Evolutionary conservation across 2,797 vertebrate genomes (phyloP).

Genomic region (Acrocephalus scirpaceus): DNA sequence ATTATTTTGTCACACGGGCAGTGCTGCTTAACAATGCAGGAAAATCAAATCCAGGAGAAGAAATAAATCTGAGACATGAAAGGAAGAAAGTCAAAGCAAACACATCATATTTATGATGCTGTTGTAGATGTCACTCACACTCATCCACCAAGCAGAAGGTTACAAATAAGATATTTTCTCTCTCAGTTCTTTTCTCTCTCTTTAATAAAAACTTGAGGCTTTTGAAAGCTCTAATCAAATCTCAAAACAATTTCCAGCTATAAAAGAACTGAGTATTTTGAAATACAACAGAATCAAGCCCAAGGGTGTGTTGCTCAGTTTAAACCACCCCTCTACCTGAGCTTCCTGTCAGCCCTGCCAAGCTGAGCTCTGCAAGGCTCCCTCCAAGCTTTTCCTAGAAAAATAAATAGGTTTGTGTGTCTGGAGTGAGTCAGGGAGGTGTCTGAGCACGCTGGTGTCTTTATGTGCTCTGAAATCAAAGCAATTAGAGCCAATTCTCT

Average conservation of each 20-base stretch:
- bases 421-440: not conserved
- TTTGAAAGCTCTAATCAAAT: slow-evolving; percentile 13
- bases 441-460: not conserved
- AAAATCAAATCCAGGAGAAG: not conserved
- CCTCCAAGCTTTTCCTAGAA: not conserved
- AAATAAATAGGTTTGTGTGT: not conserved
- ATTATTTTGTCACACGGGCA: not conserved
- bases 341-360: not conserved
- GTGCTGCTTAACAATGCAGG: not conserved
- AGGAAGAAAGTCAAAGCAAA: not conserved
- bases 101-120: not conserved
- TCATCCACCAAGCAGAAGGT: not conserved
- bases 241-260: not conserved
- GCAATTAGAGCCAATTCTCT: not conserved
- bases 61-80: not conserved
- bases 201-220: not conserved
- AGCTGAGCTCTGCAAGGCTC: not conserved
- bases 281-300: slow-evolving; percentile 7
- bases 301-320: not conserved
- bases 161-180: not conserved
- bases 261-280: not conserved
- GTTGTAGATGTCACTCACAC: not conserved
- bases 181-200: not conserved
- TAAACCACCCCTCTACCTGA: not conserved
- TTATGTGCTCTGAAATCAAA: not conserved